Percentiles rank a stretch among this genome's conserved stretches.
phyloP scores from a whole-genome alignment of 2,797 vertebrate genomes.

The Sebastes trivittatus region DNA sequence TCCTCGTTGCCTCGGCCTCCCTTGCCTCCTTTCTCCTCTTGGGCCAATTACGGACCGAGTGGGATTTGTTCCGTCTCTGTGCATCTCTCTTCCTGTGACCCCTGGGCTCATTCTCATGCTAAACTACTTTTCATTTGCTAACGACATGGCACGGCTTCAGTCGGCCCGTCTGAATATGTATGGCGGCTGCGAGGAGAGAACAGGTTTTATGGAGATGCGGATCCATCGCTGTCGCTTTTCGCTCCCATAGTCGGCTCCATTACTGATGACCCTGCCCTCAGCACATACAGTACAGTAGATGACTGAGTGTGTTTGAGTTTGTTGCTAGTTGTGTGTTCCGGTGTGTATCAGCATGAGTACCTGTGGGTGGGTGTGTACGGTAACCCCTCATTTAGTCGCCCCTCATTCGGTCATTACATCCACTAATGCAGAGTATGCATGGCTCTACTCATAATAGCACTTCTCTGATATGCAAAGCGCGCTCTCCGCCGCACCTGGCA shows the following conservation, averaged over 20 bases:
- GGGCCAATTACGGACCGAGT: constrained; percentile 54
- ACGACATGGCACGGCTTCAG: constrained; percentile 81
- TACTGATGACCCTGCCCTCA: constrained; percentile 62
- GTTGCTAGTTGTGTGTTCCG: not conserved
- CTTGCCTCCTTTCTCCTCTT: constrained; percentile 30
- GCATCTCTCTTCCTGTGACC: constrained; percentile 61
- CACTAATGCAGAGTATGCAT: constrained; percentile 70
- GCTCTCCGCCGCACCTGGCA: constrained; percentile 78
- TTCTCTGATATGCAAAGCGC: constrained; percentile 85
- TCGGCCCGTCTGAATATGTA: constrained; percentile 77
- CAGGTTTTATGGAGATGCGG: constrained; percentile 75
- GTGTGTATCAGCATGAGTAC: not conserved
- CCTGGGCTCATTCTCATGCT: constrained; percentile 78
- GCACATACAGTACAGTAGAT: constrained; percentile 32
- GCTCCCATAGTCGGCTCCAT: constrained; percentile 51
- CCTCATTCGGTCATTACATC: constrained; percentile 77
- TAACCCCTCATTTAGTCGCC: constrained; percentile 69
- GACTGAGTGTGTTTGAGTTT: constrained; percentile 22
- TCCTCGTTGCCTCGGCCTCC: constrained; percentile 15
- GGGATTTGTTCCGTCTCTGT: constrained; percentile 62
- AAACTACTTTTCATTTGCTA: constrained; percentile 84
- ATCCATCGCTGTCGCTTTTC: constrained; percentile 49
- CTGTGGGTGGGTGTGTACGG: not conserved
- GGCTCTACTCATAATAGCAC: constrained; percentile 73
- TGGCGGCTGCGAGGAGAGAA: constrained; percentile 48